phyloP scores from a whole-genome alignment of 2,113 vertebrate genomes.

The Sorex araneus region DNA sequence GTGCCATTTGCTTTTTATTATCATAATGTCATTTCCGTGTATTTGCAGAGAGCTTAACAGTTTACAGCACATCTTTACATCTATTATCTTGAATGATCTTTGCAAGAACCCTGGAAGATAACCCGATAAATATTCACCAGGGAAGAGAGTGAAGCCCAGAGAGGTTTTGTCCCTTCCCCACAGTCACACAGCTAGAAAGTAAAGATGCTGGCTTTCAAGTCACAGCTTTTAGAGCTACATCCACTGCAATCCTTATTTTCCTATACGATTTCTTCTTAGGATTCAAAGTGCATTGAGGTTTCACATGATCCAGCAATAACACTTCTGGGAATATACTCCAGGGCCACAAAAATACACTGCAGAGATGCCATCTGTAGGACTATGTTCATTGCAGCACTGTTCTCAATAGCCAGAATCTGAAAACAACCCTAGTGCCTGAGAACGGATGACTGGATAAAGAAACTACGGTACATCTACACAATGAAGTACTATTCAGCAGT shows the following conservation, averaged over 20 bases:
- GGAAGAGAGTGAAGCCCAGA: not conserved
- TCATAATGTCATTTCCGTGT: conserved; percentile 51
- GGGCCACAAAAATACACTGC: too few relatives aligned
- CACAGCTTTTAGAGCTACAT: not conserved
- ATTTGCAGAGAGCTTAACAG: conserved; percentile 74
- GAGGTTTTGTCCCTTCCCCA: not conserved
- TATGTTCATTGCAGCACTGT: too few relatives aligned
- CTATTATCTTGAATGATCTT: conserved; percentile 48
- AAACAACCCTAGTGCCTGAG: too few relatives aligned
- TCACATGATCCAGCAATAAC: too few relatives aligned
- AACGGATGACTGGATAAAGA: too few relatives aligned
- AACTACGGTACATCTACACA: too few relatives aligned
- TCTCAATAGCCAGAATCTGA: too few relatives aligned
- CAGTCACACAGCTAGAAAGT: not conserved
- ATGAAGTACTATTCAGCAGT: too few relatives aligned
- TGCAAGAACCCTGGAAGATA: not conserved
- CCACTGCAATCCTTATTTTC: not conserved
- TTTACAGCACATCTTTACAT: conserved; percentile 47
- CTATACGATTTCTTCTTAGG: not conserved
- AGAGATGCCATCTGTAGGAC: too few relatives aligned
- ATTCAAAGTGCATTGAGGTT: not conserved
- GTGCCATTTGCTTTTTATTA: conserved; percentile 75
- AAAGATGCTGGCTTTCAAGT: not conserved
- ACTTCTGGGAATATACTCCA: too few relatives aligned
- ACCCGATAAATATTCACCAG: not conserved